Evolutionary conservation across 2,797 vertebrate species (phyloP).

Genomic region (Anabacerthia variegaticeps): DNA sequence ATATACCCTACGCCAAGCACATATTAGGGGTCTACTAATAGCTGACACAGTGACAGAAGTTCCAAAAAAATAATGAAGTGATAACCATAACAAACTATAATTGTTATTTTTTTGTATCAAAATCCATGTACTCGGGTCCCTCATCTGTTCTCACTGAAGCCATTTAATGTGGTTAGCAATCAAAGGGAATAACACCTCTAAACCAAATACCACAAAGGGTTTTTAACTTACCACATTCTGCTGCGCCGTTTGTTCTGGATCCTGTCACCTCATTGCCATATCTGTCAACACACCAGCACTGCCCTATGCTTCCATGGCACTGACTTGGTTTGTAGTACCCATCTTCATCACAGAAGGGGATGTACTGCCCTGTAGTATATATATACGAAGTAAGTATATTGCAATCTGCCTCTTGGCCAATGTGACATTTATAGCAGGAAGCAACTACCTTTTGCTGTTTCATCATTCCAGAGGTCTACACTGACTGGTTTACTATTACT

Average conservation of each 20-base stretch:
- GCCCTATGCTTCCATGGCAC: constrained; percentile 81
- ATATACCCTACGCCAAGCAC: not conserved
- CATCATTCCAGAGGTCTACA: not conserved
- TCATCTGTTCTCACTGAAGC: not conserved
- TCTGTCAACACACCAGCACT: constrained; percentile 89
- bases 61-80: not conserved
- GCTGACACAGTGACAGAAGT: not conserved
- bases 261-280: constrained; percentile 84
- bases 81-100: not conserved
- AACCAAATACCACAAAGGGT: not conserved
- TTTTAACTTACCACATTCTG: constrained; percentile 78
- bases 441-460: not conserved
- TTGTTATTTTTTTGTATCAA: not conserved
- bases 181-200: not conserved
- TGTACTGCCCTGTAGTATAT: constrained; percentile 72
- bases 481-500: not conserved
- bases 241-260: constrained; percentile 76
- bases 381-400: not conserved
- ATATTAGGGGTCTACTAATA: not conserved
- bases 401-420: not conserved
- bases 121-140: not conserved
- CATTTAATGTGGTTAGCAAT: not conserved
- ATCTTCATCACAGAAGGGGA: constrained; percentile 84
- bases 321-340: constrained; percentile 85
- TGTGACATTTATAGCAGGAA: not conserved